A percentile compares a stretch with the other conserved stretches of the same genome.
Evolutionary conservation across 2,888 invertebrate species (phyloP).

Genomic region (Sinodicranocentrus sp.): DNA sequence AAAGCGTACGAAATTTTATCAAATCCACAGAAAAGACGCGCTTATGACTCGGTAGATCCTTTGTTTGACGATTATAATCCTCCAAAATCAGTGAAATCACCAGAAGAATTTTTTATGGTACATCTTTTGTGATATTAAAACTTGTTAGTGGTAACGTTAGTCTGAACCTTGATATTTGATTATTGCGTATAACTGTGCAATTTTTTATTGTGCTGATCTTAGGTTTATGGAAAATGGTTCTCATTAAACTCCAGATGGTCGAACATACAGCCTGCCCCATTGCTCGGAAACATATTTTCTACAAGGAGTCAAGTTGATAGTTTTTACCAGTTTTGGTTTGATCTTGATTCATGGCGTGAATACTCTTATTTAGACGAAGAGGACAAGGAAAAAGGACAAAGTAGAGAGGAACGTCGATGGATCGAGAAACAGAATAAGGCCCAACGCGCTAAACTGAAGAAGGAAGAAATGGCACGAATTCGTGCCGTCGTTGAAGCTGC

Average conservation of each 20-base stretch:
- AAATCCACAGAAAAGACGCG: conserved; percentile 87
- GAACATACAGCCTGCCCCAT: conserved; percentile 90
- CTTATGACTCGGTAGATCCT: conserved; percentile 98
- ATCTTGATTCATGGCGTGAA: conserved; percentile 99
- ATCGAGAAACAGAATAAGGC: conserved; percentile 99
- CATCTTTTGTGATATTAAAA: conserved; percentile 2
- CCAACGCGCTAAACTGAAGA: conserved; percentile 94
- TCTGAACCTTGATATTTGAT: background rate
- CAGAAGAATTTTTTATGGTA: conserved; percentile 75
- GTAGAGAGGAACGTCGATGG: conserved; percentile 96
- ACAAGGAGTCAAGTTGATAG: conserved; percentile 91
- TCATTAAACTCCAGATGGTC: conserved; percentile 94
- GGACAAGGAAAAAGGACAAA: conserved; percentile 97
- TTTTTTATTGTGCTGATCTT: conserved; percentile 42
- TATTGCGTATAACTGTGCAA: background rate
- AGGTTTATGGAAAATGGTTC: conserved; percentile 81
- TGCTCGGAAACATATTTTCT: conserved; percentile 87
- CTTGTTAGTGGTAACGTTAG: too few relatives aligned
- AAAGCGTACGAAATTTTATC: conserved; percentile 96
- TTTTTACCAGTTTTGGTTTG: conserved; percentile 99
- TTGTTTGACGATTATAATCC: conserved; percentile 94
- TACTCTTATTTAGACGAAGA: conserved; percentile 99
- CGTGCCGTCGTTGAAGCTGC: conserved; percentile 95
- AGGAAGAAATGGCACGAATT: conserved; percentile 97
- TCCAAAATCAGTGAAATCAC: conserved; percentile 83